Conservation (phyloP, 2,113 vertebrate species). For the Channa maculata region DNA sequence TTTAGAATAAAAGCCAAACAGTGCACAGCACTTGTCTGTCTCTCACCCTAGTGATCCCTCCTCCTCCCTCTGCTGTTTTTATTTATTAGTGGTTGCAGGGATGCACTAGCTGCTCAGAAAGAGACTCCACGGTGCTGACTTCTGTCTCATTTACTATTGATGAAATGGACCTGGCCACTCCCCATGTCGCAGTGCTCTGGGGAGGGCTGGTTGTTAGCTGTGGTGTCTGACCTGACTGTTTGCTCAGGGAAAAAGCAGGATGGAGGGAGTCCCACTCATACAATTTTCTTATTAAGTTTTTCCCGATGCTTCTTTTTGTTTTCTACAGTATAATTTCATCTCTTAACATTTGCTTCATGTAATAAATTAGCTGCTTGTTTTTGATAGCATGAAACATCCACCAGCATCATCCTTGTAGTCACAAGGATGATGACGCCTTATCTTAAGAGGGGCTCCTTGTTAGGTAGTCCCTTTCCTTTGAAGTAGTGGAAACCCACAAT, state of each 20-base stretch:
- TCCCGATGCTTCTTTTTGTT: background rate
- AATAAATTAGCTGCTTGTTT: slow-evolving; percentile 20
- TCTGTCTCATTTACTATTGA: slow-evolving; percentile 49
- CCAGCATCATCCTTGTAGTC: slow-evolving; percentile 1
- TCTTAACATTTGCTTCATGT: slow-evolving; percentile 1
- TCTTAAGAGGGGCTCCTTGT: slow-evolving; percentile 86
- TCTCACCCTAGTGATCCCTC: slow-evolving; percentile 7
- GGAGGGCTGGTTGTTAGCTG: slow-evolving; percentile 44
- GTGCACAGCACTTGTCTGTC: slow-evolving; percentile 46
- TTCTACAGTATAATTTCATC: background rate
- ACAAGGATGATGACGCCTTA: slow-evolving; percentile 28
- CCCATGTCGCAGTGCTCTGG: slow-evolving; percentile 57
- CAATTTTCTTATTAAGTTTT: background rate
- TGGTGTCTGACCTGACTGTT: slow-evolving; percentile 64
- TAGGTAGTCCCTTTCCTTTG: slow-evolving; percentile 82
- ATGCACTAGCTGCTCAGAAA: slow-evolving; percentile 20
- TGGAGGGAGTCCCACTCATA: background rate
- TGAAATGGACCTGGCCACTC: slow-evolving; percentile 47
- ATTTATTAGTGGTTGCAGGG: slow-evolving; percentile 16
- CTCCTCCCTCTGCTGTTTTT: background rate
- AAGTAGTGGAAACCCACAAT: slow-evolving; percentile 87
- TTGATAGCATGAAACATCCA: slow-evolving; percentile 25
- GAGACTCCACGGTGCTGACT: slow-evolving; percentile 26
- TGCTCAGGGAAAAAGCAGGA: slow-evolving; percentile 41
- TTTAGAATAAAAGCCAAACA: slow-evolving; percentile 56